Evolutionary conservation across 2,113 vertebrate genomes (phyloP).

Genomic region (Actenoides lindsayi): DNA sequence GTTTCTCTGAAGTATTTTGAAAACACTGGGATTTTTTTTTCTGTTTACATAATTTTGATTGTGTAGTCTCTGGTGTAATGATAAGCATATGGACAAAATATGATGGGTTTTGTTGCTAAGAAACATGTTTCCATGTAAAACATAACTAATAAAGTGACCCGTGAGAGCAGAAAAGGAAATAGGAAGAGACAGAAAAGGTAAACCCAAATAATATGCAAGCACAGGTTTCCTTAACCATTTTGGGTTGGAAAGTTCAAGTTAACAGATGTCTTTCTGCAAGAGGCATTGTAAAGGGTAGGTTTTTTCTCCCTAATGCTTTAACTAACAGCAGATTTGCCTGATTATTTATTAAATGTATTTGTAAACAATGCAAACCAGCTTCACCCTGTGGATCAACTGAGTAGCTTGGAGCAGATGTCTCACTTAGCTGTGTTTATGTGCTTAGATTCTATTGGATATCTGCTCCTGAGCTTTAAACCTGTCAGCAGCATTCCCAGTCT

Average conservation of each 20-base stretch:
- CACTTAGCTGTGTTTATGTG: background rate
- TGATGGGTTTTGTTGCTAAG: background rate
- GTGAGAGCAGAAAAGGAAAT: background rate
- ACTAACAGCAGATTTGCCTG: background rate
- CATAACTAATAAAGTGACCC: background rate
- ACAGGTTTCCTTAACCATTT: background rate
- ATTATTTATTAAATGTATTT: conserved; percentile 16
- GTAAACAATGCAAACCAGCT: background rate
- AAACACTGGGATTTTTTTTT: background rate
- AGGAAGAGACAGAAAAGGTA: background rate
- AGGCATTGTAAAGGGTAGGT: background rate
- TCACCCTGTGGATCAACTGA: background rate
- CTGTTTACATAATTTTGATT: background rate
- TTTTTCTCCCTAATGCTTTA: background rate
- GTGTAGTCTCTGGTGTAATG: background rate
- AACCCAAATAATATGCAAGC: background rate
- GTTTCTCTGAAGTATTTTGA: background rate
- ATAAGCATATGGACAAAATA: background rate
- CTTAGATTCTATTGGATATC: background rate
- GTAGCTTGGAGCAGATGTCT: conserved; percentile 9
- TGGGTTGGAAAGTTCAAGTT: background rate
- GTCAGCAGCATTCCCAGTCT: background rate
- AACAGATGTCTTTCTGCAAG: conserved; percentile 4
- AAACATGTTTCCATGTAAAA: background rate
- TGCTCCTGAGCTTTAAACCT: background rate